Percentiles rank a stretch among this genome's conserved stretches.
These are phyloP conservation scores for Pachliopta kotzebuea DNA, from an alignment of 2,888 invertebrate species.

Conservation along the genomic window DNA sequence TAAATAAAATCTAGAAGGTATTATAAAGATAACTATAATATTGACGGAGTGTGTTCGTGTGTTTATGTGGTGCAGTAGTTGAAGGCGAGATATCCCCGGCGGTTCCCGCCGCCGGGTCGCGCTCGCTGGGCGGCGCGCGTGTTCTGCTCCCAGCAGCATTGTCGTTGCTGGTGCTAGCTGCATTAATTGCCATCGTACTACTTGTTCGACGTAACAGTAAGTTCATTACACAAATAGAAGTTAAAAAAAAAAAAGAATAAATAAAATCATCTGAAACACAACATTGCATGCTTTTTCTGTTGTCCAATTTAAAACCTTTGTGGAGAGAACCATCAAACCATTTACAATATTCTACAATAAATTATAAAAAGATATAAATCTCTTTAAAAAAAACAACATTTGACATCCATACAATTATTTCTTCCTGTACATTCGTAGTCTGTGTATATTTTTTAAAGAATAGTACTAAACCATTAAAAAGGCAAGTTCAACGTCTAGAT, in stretches of 20 bases:
- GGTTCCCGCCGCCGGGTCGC: constrained; percentile 83
- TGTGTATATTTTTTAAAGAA: background rate
- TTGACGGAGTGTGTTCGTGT: constrained; percentile 1
- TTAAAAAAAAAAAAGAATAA: too few species aligned
- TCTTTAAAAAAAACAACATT: too few species aligned
- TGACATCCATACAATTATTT: background rate
- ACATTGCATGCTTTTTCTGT: too few species aligned
- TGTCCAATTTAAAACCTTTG: too few species aligned
- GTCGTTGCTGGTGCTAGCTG: constrained; percentile 83
- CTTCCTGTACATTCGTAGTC: background rate
- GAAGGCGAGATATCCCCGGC: constrained; percentile 84
- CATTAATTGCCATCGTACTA: constrained; percentile 84
- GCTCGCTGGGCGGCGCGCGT: constrained; percentile 84
- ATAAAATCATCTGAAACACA: too few species aligned
- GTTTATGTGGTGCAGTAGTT: constrained; percentile 55
- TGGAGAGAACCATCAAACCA: too few species aligned
- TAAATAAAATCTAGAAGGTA: background rate
- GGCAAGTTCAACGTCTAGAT: too few species aligned
- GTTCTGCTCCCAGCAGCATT: constrained; percentile 84
- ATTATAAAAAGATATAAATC: too few species aligned
- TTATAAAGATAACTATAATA: background rate
- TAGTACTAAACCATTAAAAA: background rate
- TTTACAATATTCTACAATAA: too few species aligned
- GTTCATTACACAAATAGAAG: too few species aligned
- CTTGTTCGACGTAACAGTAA: constrained; percentile 86